These are phyloP conservation scores for honey bee (Apis mellifera) DNA, from an alignment of 1,140 invertebrate species.

Conservation along the genomic window DNA sequence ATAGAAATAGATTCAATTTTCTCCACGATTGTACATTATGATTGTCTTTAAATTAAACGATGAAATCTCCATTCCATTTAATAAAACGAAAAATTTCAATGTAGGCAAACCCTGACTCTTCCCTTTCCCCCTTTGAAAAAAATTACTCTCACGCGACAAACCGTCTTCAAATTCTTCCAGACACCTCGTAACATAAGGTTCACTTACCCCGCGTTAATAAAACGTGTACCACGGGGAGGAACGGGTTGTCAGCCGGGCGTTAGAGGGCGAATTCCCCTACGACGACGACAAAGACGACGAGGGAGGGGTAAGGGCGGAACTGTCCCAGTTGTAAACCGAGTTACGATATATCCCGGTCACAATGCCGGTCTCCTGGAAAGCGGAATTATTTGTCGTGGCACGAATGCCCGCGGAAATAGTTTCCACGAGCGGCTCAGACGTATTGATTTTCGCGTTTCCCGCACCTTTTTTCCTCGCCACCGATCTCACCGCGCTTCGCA, in stretches of 20 bases:
- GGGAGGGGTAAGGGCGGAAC: background rate
- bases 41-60: no score
- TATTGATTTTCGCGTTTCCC: slow-evolving; percentile 50
- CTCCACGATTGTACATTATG: no score
- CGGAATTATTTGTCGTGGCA: slow-evolving; percentile 57
- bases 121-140: background rate
- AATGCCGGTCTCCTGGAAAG: slow-evolving; percentile 42
- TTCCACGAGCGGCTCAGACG: slow-evolving; percentile 34
- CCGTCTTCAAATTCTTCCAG: background rate
- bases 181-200: background rate
- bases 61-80: no score
- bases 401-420: slow-evolving; percentile 49
- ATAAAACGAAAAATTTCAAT: no score
- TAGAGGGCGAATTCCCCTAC: background rate
- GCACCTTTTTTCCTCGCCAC: slow-evolving; percentile 19
- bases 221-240: background rate
- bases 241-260: background rate
- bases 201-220: background rate
- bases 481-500: no score
- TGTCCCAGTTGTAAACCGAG: slow-evolving; percentile 43
- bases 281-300: background rate
- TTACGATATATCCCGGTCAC: slow-evolving; percentile 51
- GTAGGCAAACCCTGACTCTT: background rate
- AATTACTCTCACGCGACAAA: no score
- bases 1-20: no score